phyloP scores from a whole-genome alignment of 2,113 vertebrate genomes.

The Nettapus auritus region DNA sequence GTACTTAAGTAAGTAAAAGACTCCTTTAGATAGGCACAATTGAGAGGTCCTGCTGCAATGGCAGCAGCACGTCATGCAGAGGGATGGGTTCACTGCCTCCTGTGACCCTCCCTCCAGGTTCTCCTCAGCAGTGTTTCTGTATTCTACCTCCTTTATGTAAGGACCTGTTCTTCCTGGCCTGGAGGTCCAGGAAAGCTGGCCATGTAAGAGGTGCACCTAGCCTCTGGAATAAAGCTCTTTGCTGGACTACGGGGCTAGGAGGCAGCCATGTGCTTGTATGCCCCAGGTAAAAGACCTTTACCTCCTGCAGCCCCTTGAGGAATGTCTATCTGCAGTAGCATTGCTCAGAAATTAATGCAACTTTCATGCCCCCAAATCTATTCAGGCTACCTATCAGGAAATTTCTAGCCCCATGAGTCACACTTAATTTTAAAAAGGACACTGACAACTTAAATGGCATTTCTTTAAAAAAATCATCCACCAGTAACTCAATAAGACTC shows the following conservation, averaged over 20 bases:
- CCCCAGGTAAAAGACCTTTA: background rate
- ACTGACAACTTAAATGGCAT: background rate
- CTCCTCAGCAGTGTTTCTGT: background rate
- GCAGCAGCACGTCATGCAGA: background rate
- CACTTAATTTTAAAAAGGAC: background rate
- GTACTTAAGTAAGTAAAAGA: background rate
- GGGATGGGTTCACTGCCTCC: background rate
- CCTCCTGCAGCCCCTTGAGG: background rate
- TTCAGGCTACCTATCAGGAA: background rate
- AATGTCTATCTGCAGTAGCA: background rate
- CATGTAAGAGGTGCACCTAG: background rate
- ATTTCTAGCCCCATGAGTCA: background rate
- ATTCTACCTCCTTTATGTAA: background rate
- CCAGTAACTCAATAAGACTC: background rate
- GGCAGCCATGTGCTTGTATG: background rate
- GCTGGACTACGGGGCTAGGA: background rate
- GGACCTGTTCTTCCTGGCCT: background rate
- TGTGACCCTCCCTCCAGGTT: background rate
- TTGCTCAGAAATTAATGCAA: background rate
- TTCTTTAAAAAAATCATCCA: background rate
- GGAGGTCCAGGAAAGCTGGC: background rate
- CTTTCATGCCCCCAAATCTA: background rate
- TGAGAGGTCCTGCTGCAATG: background rate
- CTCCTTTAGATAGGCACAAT: accelerated
- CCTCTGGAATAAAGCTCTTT: background rate